Evolutionary conservation across 37 sponge, comb jelly and placozoan species (phyloP), one percentile per base, ranked within the genome.

Genomic region (Ephydatia muelleri): DNA sequence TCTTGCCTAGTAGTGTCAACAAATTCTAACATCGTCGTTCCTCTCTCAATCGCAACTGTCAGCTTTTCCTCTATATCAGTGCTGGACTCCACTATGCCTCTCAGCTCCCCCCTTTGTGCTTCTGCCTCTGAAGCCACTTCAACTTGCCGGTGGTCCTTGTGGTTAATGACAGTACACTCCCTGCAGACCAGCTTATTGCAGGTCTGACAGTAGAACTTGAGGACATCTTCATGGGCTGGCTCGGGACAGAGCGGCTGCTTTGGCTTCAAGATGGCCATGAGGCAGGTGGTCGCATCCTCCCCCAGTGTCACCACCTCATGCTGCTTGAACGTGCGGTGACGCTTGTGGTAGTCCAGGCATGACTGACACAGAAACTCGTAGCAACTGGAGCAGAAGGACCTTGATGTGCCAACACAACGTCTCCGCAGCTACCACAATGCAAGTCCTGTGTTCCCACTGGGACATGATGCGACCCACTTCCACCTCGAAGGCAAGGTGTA

Each of bases 171-270:
- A 11, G 32, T 47, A 30, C 84, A 83, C n/a, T 83, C 84, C 28
- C 75, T 66, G 32, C 84, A 83, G 11, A 83, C 40, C 32, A 73
- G 64, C 19, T 8, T 23, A 2, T 34, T 30, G 35, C 84, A 83
- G 33, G 64, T 83, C 25, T 73, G 1, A 25, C 74, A 83, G 76
- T 83, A 83, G 31, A 83, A 83, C 84, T 83, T 83, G 38, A 74
- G 67, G 0, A 29, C 5, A 9, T 49, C 49, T 32, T n/a, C 37
- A 26, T 83, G 84, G 19, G 6, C 47, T 11, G 47, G 6, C 47
- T 57, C 57, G 1, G 57, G 9, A 11, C 57, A 57, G 14, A 14
- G 57, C 1, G 57, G 19, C 57, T 13, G 57, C 19, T 14, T 57
- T 1, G 57, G 57, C 57, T 57, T 57, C 57, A 57, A 14, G 1